Evolutionary conservation across 2,888 invertebrate species (phyloP).

Genomic region (Siphlonurus alternatus): DNA sequence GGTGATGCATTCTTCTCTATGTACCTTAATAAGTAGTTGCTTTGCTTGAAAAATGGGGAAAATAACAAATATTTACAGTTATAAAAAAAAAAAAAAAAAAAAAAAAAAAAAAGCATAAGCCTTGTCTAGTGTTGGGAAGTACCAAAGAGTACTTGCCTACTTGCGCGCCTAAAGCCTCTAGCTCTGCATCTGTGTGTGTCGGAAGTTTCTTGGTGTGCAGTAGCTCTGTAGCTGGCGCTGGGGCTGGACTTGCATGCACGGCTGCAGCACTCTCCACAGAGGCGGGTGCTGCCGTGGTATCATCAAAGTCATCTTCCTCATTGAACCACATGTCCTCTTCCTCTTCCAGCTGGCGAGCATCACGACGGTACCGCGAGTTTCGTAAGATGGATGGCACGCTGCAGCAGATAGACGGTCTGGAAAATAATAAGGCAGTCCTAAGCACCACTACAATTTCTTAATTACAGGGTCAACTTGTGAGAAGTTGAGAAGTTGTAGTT

Average conservation of each 20-base stretch:
- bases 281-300: constrained; percentile 40
- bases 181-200: background rate
- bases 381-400: constrained; percentile 70
- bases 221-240: background rate
- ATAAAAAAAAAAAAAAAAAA: no score
- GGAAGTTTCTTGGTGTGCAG: background rate
- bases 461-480: no score
- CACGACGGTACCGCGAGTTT: constrained; percentile 67
- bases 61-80: no score
- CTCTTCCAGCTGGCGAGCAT: constrained; percentile 86
- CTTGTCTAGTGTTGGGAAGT: no score
- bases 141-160: no score
- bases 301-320: constrained; percentile 86
- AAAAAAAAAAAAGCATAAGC: no score
- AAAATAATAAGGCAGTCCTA: no score
- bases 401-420: constrained; percentile 18
- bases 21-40: no score
- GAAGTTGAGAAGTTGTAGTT: no score
- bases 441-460: no score
- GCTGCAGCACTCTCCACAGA: constrained; percentile 13
- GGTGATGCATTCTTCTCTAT: no score
- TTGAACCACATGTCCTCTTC: constrained; percentile 99
- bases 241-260: background rate
- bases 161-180: background rate
- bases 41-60: no score